Base-by-base conservation (phyloP, 2,888 invertebrate genomes). In the Eupithecia abbreviata region DNA sequence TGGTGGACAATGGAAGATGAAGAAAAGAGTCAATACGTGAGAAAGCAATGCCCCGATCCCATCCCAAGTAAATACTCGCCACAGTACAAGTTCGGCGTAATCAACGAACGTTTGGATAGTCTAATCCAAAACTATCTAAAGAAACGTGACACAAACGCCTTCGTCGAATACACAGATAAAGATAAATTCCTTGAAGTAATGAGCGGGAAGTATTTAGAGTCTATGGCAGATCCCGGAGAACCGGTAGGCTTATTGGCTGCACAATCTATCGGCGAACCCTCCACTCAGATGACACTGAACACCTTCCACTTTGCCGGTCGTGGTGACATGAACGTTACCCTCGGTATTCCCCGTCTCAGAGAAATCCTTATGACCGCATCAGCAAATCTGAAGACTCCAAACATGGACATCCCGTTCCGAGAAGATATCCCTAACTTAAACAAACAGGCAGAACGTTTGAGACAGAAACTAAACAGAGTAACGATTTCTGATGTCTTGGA, bases 301-400 rank as follows among this genome's bases (percentile, higher is more conserved):
- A 99, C 99, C 65, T 99, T 99, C 93, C 99, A 99, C 90, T 99
- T 99, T 91, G 99, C 99, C 85, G 99, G 99, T 88, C 97, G 99
- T 93, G 99, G 99, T 95, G 99, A 99, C 93, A 99, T 99, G 99
- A 99, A 99, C 95, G 99, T 99, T 0, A 99, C 99, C 0, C 96
- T 99, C n/a, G 99, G 99, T 96, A 99, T 99, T 85, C 99, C 99
- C 0, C 97, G 99, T 84, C 95, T 99, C 6, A 95, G 99, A 84
- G 99, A 99, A 96, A 99, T 99, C 84, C 95, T 99, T 0, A 99
- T 99, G 99, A 97, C 97, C 86, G 99, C 99, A 0, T 98, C 98
- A 1, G 96, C 96, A n/a, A 97, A 97, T 79, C 98, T 99, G 13
- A 98, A 98, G 91, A 99, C 99, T 0, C 99, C 99, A 0, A 98